These are phyloP conservation scores for Loxodonta africana DNA, from an alignment of 2,113 vertebrate genomes.

Conservation along the genomic window DNA sequence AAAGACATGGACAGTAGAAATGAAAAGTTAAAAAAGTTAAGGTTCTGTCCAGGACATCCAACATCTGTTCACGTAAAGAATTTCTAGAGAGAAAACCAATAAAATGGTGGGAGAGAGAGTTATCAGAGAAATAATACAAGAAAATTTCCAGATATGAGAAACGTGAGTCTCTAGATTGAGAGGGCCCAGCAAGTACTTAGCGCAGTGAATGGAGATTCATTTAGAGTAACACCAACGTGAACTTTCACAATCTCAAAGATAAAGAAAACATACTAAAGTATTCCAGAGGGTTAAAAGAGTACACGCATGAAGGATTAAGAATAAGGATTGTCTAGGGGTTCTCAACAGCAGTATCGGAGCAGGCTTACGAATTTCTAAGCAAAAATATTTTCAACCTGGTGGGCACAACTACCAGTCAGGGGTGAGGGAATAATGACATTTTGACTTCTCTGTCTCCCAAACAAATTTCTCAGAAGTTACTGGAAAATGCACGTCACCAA, in stretches of 20 bases:
- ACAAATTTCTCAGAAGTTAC: not conserved
- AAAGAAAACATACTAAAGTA: not conserved
- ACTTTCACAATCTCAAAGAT: not conserved
- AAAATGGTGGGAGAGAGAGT: not conserved
- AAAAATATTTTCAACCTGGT: not conserved
- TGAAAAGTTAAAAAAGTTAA: constrained; percentile 25
- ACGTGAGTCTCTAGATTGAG: no score
- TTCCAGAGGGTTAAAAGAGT: not conserved
- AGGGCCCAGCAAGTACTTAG: no score
- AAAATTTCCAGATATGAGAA: no score
- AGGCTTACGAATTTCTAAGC: not conserved
- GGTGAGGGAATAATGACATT: not conserved
- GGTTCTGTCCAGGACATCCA: not conserved
- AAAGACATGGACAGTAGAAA: not conserved
- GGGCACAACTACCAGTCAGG: not conserved
- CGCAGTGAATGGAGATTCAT: not conserved
- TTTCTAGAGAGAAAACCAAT: not conserved
- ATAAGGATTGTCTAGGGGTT: not conserved
- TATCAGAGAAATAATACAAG: no score
- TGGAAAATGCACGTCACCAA: not conserved
- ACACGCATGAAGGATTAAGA: not conserved
- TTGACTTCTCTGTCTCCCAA: not conserved
- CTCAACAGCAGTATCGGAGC: not conserved
- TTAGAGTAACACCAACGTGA: not conserved
- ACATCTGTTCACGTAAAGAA: not conserved